Evolutionary conservation across 2,888 invertebrate genomes (phyloP).

Genomic region (Leptinotarsa rubiginosa): DNA sequence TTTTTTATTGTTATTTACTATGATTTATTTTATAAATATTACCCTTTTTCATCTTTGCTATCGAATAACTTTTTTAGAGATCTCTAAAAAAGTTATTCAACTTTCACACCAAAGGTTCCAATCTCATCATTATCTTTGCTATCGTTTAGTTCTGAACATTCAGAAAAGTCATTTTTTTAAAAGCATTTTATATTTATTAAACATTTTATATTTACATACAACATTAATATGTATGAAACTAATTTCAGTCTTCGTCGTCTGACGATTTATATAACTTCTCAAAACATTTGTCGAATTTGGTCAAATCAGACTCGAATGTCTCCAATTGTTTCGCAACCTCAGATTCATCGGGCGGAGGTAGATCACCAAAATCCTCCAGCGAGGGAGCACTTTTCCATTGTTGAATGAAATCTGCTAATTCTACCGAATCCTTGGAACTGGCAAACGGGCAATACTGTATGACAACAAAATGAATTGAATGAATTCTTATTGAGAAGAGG

Average conservation of each 20-base stretch:
- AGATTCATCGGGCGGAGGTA: conserved; percentile 69
- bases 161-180: background rate
- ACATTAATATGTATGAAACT: conserved; percentile 18
- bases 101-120: too few relatives aligned
- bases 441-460: conserved; percentile 86
- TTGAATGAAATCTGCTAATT: conserved; percentile 82
- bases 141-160: background rate
- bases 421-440: conserved; percentile 77
- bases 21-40: background rate
- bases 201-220: conserved; percentile 6
- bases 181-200: background rate
- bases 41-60: background rate
- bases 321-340: conserved; percentile 77
- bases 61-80: too few relatives aligned
- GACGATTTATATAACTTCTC: conserved; percentile 64
- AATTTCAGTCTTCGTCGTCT: conserved; percentile 2
- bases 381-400: conserved; percentile 79
- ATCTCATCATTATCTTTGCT: background rate
- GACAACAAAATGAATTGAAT: conserved; percentile 30
- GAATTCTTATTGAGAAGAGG: background rate
- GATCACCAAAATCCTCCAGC: conserved; percentile 67
- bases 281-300: conserved; percentile 82
- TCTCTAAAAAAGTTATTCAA: too few relatives aligned
- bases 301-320: conserved; percentile 79
- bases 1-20: background rate